These are phyloP conservation scores for Eupithecia subumbrata DNA, from an alignment of 2,888 invertebrate species.

Conservation along the genomic window DNA sequence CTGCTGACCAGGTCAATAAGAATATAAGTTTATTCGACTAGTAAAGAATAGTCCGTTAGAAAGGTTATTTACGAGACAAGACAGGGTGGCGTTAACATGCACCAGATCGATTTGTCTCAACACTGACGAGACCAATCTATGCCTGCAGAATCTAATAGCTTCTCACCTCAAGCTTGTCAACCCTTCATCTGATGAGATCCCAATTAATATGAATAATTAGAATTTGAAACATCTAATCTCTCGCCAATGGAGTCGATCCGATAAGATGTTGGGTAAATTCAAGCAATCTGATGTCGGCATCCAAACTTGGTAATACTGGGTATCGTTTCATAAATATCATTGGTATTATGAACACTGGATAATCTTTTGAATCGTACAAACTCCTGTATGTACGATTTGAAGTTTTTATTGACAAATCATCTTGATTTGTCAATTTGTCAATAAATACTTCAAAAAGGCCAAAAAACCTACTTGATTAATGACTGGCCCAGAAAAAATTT, in stretches of 20 bases:
- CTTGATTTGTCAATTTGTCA: not conserved
- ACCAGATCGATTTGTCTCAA: not conserved
- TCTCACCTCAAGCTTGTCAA: constrained; percentile 11
- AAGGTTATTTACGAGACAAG: not conserved
- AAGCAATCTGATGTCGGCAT: not conserved
- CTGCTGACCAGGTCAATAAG: too few species aligned
- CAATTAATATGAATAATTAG: constrained; percentile 29
- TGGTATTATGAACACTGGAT: not conserved
- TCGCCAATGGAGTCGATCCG: constrained; percentile 14
- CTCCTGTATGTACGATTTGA: too few species aligned
- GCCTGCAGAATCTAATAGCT: constrained; percentile 3
- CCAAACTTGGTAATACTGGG: not conserved
- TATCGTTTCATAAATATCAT: not conserved
- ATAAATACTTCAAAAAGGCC: not conserved
- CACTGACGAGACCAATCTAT: not conserved
- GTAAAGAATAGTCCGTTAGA: too few species aligned
- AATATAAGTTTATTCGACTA: too few species aligned
- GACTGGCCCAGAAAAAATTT: not conserved
- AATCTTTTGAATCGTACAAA: not conserved
- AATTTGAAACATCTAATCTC: constrained; percentile 18
- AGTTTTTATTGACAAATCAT: too few species aligned
- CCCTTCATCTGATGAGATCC: constrained; percentile 14
- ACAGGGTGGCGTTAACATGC: not conserved
- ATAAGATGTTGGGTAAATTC: constrained; percentile 7
- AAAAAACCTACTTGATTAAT: not conserved